phyloP scores from a whole-genome alignment of 2,113 vertebrate genomes.

The Tor tambroides region DNA sequence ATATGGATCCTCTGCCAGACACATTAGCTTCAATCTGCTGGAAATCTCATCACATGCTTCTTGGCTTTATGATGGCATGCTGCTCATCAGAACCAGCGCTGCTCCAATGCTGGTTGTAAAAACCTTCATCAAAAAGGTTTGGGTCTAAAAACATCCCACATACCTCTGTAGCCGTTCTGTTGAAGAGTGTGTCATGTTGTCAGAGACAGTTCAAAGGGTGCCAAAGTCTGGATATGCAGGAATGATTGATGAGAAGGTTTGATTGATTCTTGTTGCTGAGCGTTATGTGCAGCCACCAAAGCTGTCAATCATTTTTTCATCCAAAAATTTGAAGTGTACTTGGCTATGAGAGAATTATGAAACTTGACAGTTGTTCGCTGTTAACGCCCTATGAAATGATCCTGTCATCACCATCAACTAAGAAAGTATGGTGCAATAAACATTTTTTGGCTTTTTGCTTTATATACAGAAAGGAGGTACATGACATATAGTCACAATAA shows the following conservation, averaged over 20 bases:
- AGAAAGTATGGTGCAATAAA: not conserved
- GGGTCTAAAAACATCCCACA: slow-evolving; percentile 23
- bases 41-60: slow-evolving; percentile 67
- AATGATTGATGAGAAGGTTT: slow-evolving; percentile 4
- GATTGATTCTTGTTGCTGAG: not conserved
- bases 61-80: slow-evolving; percentile 60
- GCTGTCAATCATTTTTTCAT: not conserved
- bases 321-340: not conserved
- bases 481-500: too few species aligned
- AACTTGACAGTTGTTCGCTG: not conserved
- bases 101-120: slow-evolving; percentile 21
- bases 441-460: not conserved
- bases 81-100: slow-evolving; percentile 48
- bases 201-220: slow-evolving; percentile 22
- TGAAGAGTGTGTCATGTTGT: slow-evolving; percentile 16
- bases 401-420: not conserved
- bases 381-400: not conserved
- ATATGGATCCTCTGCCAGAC: slow-evolving; percentile 65
- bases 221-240: not conserved
- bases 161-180: not conserved
- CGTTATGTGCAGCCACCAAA: slow-evolving; percentile 19
- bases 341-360: not conserved
- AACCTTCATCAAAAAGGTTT: slow-evolving; percentile 39
- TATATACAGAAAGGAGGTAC: not conserved
- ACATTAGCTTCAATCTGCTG: slow-evolving; percentile 70